Conservation (phyloP, 2,888 invertebrate species). For the Machimus rusticus region DNA sequence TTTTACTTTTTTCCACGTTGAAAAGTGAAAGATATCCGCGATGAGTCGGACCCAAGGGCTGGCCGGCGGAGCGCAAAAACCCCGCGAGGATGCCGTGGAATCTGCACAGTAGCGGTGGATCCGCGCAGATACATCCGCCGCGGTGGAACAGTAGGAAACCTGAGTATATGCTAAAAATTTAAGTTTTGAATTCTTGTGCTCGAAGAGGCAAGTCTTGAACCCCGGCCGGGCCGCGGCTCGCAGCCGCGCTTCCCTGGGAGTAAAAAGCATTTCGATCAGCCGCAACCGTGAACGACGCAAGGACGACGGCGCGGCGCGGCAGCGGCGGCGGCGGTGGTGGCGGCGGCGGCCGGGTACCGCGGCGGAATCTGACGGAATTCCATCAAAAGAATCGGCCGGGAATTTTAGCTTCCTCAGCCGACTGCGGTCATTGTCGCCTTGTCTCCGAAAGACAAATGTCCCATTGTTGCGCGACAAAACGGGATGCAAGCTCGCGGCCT, state of each 20-base stretch:
- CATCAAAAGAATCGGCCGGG: slow-evolving; percentile 56
- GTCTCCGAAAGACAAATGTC: slow-evolving; percentile 53
- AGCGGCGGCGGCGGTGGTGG: slow-evolving; percentile 27
- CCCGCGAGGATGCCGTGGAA: slow-evolving; percentile 20
- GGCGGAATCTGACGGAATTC: slow-evolving; percentile 54
- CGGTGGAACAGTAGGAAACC: slow-evolving; percentile 42
- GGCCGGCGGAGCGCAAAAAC: neutral
- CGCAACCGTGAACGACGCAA: slow-evolving; percentile 19
- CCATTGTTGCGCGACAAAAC: slow-evolving; percentile 53
- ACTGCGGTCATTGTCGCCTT: slow-evolving; percentile 54
- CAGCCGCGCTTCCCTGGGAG: neutral
- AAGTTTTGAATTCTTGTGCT: slow-evolving; percentile 44
- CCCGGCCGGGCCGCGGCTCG: neutral
- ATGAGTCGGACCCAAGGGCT: neutral
- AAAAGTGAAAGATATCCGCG: slow-evolving; percentile 33
- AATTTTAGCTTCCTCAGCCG: slow-evolving; percentile 52
- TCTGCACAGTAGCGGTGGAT: slow-evolving; percentile 25
- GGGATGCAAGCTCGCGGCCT: slow-evolving; percentile 46
- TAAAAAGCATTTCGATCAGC: slow-evolving; percentile 32
- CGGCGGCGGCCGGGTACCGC: slow-evolving; percentile 7
- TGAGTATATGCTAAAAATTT: slow-evolving; percentile 46
- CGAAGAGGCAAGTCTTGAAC: neutral
- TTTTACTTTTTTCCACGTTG: neutral
- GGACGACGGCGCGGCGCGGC: slow-evolving; percentile 26
- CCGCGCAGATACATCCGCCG: slow-evolving; percentile 22